These are phyloP conservation scores for Halcyon malimbica DNA, from an alignment of 2,113 vertebrate species.

Conservation along the genomic window DNA sequence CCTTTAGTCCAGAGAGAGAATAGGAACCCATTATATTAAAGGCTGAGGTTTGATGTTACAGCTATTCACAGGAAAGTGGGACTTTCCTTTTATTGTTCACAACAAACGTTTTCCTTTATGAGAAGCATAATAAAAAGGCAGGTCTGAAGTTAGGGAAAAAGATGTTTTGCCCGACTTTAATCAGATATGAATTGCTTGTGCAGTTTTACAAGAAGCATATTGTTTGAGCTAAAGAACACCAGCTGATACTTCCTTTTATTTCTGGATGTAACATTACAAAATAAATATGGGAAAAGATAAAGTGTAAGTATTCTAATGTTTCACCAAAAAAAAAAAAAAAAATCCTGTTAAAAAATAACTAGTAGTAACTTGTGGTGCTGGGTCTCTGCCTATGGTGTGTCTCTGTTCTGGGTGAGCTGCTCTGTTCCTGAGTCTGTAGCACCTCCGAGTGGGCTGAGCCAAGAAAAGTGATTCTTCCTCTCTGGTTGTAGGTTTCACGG, in stretches of 20 bases:
- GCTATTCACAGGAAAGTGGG: slow-evolving; percentile 16
- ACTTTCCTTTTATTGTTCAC: slow-evolving; percentile 62
- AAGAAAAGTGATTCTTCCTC: not conserved
- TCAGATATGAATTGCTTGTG: slow-evolving; percentile 23
- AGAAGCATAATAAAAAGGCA: slow-evolving; percentile 26
- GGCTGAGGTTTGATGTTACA: slow-evolving; percentile 27
- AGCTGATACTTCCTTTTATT: slow-evolving; percentile 14
- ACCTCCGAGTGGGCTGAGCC: not conserved
- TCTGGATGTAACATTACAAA: not conserved
- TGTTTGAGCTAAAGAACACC: not conserved
- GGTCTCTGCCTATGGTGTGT: not conserved
- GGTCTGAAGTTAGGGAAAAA: not conserved
- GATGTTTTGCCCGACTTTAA: not conserved
- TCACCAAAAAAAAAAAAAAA: not conserved
- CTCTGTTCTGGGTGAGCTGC: not conserved
- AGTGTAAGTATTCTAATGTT: not conserved
- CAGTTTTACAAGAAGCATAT: not conserved
- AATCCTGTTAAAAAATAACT: not conserved
- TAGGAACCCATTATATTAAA: slow-evolving; percentile 4
- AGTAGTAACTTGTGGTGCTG: not conserved
- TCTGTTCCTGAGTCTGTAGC: not conserved
- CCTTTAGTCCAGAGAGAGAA: not conserved
- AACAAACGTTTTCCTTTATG: slow-evolving; percentile 36
- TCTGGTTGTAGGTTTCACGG: not conserved
- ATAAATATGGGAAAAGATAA: not conserved